These are phyloP conservation scores for Pterophyllum scalare DNA, from an alignment of 2,113 vertebrate species.

Conservation along the genomic window DNA sequence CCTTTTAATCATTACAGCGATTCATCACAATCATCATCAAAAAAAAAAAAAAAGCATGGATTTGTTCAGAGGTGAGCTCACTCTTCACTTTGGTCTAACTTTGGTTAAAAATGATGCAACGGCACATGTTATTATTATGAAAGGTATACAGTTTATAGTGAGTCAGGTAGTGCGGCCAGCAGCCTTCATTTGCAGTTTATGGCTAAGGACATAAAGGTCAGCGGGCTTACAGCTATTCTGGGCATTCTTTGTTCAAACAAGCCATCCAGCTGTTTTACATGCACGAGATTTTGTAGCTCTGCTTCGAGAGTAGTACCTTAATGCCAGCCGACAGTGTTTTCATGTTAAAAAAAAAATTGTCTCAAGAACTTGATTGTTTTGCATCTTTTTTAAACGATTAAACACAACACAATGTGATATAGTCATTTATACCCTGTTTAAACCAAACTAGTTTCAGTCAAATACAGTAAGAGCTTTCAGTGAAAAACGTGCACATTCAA, in stretches of 20 bases:
- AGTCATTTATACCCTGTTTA: slow-evolving; percentile 96
- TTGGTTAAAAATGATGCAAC: slow-evolving; percentile 62
- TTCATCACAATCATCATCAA: slow-evolving; percentile 32
- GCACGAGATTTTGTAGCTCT: slow-evolving; percentile 16
- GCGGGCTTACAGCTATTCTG: slow-evolving; percentile 83
- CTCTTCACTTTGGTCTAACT: slow-evolving; percentile 34
- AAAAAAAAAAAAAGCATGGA: background rate
- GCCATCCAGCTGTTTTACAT: slow-evolving; percentile 60
- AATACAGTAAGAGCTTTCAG: slow-evolving; percentile 83
- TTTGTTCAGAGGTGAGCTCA: slow-evolving; percentile 51
- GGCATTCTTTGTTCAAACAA: slow-evolving; percentile 91
- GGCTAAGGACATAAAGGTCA: slow-evolving; percentile 80
- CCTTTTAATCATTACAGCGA: background rate
- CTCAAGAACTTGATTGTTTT: slow-evolving; percentile 91
- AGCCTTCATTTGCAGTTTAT: slow-evolving; percentile 64
- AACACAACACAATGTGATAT: slow-evolving; percentile 87
- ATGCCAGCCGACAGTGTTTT: slow-evolving; percentile 80
- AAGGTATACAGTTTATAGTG: slow-evolving; percentile 82
- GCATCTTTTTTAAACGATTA: slow-evolving; percentile 85
- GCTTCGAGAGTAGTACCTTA: slow-evolving; percentile 85
- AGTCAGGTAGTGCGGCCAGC: slow-evolving; percentile 82
- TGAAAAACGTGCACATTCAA: slow-evolving; percentile 73
- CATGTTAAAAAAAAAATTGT: slow-evolving; percentile 81
- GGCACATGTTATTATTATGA: slow-evolving; percentile 65
- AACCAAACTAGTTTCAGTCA: slow-evolving; percentile 78